Percentiles rank a stretch among this genome's conserved stretches.
Evolutionary conservation across 2,113 vertebrate species (phyloP).

Genomic region (Bufo gargarizans): DNA sequence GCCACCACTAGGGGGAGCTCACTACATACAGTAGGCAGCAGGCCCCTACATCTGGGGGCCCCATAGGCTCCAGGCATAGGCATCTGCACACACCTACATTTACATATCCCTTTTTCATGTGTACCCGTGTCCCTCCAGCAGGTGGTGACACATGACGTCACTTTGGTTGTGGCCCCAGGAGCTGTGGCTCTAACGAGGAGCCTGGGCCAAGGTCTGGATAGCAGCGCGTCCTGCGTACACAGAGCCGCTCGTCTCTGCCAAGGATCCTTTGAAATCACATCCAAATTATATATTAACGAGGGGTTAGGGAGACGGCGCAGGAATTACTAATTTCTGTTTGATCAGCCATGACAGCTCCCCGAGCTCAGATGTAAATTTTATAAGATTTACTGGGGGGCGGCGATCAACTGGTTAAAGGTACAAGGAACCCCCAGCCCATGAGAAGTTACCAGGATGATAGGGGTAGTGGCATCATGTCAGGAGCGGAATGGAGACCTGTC

Average conservation of each 20-base stretch:
- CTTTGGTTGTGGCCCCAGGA: not conserved
- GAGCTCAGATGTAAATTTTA: conserved; percentile 24
- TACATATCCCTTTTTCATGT: too few species aligned
- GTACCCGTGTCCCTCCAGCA: not conserved
- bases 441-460: not conserved
- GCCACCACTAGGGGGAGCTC: too few species aligned
- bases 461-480: not conserved
- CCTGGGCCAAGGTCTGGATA: not conserved
- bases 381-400: not conserved
- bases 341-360: conserved; percentile 12
- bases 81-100: too few species aligned
- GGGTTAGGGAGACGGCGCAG: not conserved
- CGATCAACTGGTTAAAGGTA: not conserved
- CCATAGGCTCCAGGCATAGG: not conserved
- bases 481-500: not conserved
- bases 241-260: not conserved
- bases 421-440: not conserved
- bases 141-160: not conserved
- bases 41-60: not conserved
- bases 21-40: too few species aligned
- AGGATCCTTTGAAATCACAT: conserved; percentile 23
- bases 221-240: not conserved
- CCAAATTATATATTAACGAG: conserved; percentile 6
- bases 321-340: conserved; percentile 14
- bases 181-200: not conserved